A percentile compares a stretch with the other conserved stretches of the same genome.
Conservation (phyloP, 2,888 invertebrate genomes). For the Unio pictorum region DNA sequence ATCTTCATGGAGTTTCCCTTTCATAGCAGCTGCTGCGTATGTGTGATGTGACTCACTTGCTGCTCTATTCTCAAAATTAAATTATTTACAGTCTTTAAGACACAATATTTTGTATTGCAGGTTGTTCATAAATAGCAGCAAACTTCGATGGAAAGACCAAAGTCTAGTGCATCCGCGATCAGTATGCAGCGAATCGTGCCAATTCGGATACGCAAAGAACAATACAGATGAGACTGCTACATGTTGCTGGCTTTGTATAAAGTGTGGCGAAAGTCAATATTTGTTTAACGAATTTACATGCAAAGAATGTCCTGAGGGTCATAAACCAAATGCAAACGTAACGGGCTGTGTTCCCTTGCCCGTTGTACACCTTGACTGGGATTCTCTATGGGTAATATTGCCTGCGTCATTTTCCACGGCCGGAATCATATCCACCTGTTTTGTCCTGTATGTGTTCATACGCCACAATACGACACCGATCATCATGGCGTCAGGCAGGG, state of each 20-base stretch:
- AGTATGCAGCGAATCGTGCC: constrained; percentile 79
- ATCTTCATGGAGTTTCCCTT: too few relatives aligned
- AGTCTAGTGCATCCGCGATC: constrained; percentile 74
- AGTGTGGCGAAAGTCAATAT: constrained; percentile 77
- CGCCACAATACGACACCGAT: constrained; percentile 79
- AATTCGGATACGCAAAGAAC: constrained; percentile 75
- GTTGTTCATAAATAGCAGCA: constrained; percentile 45
- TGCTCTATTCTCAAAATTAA: too few relatives aligned
- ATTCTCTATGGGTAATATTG: constrained; percentile 80
- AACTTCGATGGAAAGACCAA: constrained; percentile 53
- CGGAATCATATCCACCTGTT: constrained; percentile 78
- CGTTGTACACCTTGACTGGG: constrained; percentile 77
- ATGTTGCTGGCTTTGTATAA: constrained; percentile 82
- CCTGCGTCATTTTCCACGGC: constrained; percentile 78
- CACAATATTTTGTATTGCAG: constrained; percentile 33
- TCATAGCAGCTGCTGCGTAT: too few relatives aligned
- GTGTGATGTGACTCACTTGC: too few relatives aligned
- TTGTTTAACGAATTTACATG: constrained; percentile 74
- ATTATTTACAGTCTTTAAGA: too few relatives aligned
- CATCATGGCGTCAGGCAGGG: constrained; percentile 85
- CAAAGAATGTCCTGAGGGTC: constrained; percentile 75
- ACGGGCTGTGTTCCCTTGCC: constrained; percentile 76
- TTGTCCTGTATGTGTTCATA: constrained; percentile 79
- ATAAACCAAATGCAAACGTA: constrained; percentile 76
- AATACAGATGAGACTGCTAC: constrained; percentile 69